Conservation (phyloP, 1,140 invertebrate species). For the Phymorhynchus buccinoides region DNA sequence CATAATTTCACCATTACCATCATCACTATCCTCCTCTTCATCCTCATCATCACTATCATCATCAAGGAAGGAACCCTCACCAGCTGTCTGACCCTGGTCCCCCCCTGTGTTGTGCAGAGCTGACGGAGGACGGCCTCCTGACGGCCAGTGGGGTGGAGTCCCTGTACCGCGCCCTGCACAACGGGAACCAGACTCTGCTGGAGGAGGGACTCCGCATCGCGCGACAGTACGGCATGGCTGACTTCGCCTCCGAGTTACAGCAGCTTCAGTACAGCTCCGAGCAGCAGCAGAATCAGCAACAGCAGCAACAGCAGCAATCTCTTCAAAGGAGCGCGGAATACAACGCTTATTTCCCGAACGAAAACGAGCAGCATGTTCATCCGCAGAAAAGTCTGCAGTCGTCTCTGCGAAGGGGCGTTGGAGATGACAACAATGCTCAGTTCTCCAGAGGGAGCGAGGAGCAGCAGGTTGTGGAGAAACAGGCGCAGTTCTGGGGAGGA, state of each 20-base stretch:
- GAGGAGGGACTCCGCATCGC: slow-evolving; percentile 71
- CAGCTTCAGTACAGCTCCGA: neutral
- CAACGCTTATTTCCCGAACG: too few species aligned
- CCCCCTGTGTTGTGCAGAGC: too few species aligned
- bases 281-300: neutral
- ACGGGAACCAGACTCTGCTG: slow-evolving; percentile 63
- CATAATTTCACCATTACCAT: too few species aligned
- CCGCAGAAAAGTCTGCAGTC: too few species aligned
- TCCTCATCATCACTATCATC: too few species aligned
- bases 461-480: neutral
- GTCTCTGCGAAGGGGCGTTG: too few species aligned
- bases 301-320: neutral
- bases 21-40: too few species aligned
- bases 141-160: neutral
- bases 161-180: slow-evolving; percentile 32
- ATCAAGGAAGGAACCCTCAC: too few species aligned
- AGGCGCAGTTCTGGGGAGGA: neutral
- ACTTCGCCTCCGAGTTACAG: slow-evolving; percentile 66
- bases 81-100: too few species aligned
- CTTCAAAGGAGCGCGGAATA: too few species aligned
- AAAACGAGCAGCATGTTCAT: too few species aligned
- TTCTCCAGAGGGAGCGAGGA: neutral
- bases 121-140: neutral
- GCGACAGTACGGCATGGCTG: slow-evolving; percentile 70
- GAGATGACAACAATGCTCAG: too few species aligned